These are phyloP conservation scores for Philereme vetulata DNA, from an alignment of 2,888 invertebrate genomes.

Conservation along the genomic window DNA sequence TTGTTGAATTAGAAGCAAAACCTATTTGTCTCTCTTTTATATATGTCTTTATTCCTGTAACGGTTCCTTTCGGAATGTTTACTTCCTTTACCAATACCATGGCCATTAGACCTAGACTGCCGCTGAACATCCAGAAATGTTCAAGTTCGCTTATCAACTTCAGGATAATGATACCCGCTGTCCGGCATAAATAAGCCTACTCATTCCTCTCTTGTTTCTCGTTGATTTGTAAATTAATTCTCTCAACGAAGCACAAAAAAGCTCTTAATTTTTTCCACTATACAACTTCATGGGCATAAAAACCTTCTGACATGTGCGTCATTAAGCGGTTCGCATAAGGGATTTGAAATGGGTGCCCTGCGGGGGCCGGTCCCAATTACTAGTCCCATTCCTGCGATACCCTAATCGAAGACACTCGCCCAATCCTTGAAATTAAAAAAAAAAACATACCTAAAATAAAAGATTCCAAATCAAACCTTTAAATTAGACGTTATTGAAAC, in stretches of 20 bases:
- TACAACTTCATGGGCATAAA: slow-evolving; percentile 50
- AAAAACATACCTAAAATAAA: slow-evolving; percentile 29
- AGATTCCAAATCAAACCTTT: slow-evolving; percentile 17
- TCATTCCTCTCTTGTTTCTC: neutral
- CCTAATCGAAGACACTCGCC: slow-evolving; percentile 29
- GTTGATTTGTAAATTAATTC: slow-evolving; percentile 6
- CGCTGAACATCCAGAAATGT: too few species aligned
- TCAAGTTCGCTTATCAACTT: too few species aligned
- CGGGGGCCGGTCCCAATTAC: slow-evolving; percentile 67
- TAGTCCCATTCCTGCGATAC: slow-evolving; percentile 57
- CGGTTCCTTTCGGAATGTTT: too few species aligned
- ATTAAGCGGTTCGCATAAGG: slow-evolving; percentile 68
- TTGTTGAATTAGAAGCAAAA: neutral
- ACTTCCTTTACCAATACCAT: too few species aligned
- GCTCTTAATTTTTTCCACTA: slow-evolving; percentile 26
- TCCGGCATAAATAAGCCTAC: neutral
- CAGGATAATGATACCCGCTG: too few species aligned
- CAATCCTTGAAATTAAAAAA: slow-evolving; percentile 38
- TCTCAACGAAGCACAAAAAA: slow-evolving; percentile 7
- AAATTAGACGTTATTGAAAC: slow-evolving; percentile 15
- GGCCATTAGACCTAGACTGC: too few species aligned
- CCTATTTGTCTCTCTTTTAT: too few species aligned
- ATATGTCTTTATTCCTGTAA: too few species aligned
- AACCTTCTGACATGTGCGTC: slow-evolving; percentile 64
- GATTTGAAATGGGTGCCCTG: slow-evolving; percentile 65